Percentiles rank a stretch among this genome's conserved stretches.
Conservation (phyloP, 2,113 vertebrate species). For the Antigone vipio region DNA sequence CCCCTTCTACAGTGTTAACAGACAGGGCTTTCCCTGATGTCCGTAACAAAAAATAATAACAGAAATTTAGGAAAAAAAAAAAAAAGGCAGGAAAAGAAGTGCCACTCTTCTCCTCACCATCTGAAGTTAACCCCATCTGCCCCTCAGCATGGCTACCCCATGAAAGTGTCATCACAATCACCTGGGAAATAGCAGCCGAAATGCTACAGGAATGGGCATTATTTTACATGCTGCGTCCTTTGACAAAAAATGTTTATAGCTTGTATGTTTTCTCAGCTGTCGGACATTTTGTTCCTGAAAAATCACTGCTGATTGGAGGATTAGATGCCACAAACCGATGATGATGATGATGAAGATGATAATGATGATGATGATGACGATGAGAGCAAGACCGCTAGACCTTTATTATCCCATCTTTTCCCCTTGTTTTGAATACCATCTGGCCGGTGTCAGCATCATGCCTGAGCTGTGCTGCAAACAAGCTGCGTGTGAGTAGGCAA, state of each 20-base stretch:
- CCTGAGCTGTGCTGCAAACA: conserved; percentile 59
- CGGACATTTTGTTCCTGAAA: conserved; percentile 68
- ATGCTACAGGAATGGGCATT: conserved; percentile 74
- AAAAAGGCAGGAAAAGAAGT: conserved; percentile 73
- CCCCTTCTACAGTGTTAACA: conserved; percentile 75
- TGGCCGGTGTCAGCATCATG: conserved; percentile 49
- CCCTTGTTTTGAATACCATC: conserved; percentile 43
- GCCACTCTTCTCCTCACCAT: conserved; percentile 73
- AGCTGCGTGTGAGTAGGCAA: conserved; percentile 58
- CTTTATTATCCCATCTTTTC: conserved; percentile 51
- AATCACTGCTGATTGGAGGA: conserved; percentile 65
- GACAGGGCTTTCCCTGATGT: conserved; percentile 68
- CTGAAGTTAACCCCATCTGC: conserved; percentile 58
- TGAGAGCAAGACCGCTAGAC: conserved; percentile 69
- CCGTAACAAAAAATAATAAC: conserved; percentile 62
- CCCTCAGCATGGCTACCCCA: conserved; percentile 62
- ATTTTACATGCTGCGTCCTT: conserved; percentile 71
- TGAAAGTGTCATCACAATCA: conserved; percentile 63
- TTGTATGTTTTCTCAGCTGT: conserved; percentile 77
- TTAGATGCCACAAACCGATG: conserved; percentile 53
- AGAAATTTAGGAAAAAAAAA: background rate
- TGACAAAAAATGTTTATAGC: conserved; percentile 74
- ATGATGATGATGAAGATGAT: conserved; percentile 55
- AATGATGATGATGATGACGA: conserved; percentile 57
- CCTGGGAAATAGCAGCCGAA: conserved; percentile 63